phyloP scores from a whole-genome alignment of 2,888 invertebrate genomes.

The Pheosia tremula region DNA sequence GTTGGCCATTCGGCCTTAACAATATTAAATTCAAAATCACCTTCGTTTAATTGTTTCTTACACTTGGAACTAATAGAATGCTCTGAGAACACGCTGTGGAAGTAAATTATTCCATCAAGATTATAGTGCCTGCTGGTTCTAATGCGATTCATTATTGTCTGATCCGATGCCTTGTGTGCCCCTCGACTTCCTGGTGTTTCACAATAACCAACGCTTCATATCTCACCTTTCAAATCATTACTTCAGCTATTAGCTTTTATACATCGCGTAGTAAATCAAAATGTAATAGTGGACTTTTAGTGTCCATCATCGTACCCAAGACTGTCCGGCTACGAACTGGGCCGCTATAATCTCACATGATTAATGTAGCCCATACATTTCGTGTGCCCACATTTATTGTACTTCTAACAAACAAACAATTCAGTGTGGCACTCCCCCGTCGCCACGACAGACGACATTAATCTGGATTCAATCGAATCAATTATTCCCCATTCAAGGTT shows the following conservation, averaged over 20 bases:
- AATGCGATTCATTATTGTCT: too few relatives aligned
- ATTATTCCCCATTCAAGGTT: slow-evolving; percentile 17
- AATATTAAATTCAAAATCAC: too few relatives aligned
- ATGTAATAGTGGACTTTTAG: neutral
- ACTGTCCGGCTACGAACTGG: slow-evolving; percentile 6
- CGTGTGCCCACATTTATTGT: slow-evolving; percentile 3
- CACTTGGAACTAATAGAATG: too few relatives aligned
- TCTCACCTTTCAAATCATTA: neutral
- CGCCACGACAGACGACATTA: slow-evolving; percentile 14
- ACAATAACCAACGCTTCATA: neutral
- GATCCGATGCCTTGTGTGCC: too few relatives aligned
- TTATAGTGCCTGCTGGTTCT: too few relatives aligned
- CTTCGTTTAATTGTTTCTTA: too few relatives aligned
- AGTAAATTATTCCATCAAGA: too few relatives aligned
- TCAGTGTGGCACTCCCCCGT: slow-evolving; percentile 11
- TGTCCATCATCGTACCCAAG: slow-evolving; percentile 2
- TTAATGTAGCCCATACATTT: slow-evolving; percentile 11
- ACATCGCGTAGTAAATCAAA: neutral
- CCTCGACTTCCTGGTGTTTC: neutral
- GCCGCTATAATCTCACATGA: slow-evolving; percentile 7
- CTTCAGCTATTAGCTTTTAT: neutral
- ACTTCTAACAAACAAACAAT: slow-evolving; percentile 18
- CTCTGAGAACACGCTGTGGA: too few relatives aligned
- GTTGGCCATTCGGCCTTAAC: too few relatives aligned
- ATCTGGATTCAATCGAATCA: slow-evolving; percentile 24